phyloP scores from a whole-genome alignment of 2,113 vertebrate species.

The Xiphophorus maculatus region DNA sequence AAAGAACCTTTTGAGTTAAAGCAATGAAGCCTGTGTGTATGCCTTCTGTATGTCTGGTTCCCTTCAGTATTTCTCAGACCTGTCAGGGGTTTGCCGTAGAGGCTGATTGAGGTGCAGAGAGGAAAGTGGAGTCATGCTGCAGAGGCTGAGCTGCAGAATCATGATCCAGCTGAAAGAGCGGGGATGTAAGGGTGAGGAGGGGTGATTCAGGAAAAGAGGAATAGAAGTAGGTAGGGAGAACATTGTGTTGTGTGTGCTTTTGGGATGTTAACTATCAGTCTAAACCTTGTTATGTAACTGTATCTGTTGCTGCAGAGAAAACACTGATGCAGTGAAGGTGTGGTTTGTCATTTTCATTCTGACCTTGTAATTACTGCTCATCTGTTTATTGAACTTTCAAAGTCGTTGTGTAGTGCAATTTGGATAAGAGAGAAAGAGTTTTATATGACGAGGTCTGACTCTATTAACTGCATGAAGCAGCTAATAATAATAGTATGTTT shows the following conservation, averaged over 20 bases:
- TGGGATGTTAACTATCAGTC: constrained; percentile 27
- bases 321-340: constrained; percentile 28
- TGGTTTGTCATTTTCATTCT: neutral
- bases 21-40: neutral
- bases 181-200: neutral
- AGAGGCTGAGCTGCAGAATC: constrained; percentile 71
- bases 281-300: constrained; percentile 52
- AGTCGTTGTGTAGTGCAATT: neutral
- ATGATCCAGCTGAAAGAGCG: constrained; percentile 55
- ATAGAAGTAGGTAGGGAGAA: neutral
- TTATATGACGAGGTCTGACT: neutral
- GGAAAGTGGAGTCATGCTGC: constrained; percentile 69
- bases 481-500: neutral
- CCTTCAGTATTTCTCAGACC: constrained; percentile 24
- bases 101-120: constrained; percentile 45
- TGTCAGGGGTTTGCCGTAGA: constrained; percentile 30
- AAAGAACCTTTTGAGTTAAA: neutral
- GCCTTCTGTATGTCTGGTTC: constrained; percentile 16
- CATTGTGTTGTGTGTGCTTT: constrained; percentile 4
- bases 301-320: constrained; percentile 54
- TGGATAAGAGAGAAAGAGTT: neutral
- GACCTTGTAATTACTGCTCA: neutral
- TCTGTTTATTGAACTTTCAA: too few relatives aligned
- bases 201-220: neutral
- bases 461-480: neutral